A percentile compares a stretch with the other conserved stretches of the same genome.
Conservation (phyloP, 1,140 invertebrate species). For the Rhopalosiphum maidis region DNA sequence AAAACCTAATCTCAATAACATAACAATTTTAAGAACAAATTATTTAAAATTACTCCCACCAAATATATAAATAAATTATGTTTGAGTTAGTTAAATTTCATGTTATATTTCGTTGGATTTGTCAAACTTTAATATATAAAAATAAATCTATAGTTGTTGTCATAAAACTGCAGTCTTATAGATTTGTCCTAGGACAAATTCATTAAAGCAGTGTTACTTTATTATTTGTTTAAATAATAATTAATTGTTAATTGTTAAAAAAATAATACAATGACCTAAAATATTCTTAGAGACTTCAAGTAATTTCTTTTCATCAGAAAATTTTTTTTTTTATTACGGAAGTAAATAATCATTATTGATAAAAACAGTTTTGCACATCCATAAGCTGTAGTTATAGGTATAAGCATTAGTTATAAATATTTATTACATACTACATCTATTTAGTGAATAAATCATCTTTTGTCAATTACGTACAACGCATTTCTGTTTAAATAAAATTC, state of each 20-base stretch:
- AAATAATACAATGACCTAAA: neutral
- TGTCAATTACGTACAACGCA: neutral
- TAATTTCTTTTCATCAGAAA: neutral
- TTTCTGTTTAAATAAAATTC: neutral
- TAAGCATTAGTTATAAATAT: neutral
- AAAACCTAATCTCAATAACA: too few species aligned
- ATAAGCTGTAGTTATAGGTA: neutral
- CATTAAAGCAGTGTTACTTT: neutral
- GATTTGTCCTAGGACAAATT: neutral
- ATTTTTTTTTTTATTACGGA: neutral
- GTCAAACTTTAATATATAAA: neutral
- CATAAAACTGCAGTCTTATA: neutral
- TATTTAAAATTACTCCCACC: neutral
- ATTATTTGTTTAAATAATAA: neutral
- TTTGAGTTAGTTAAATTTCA: neutral
- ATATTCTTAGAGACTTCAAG: neutral
- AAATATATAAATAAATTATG: neutral
- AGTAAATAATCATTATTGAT: neutral
- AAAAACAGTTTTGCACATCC: neutral
- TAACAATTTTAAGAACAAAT: too few species aligned
- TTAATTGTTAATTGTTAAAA: neutral
- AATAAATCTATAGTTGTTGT: neutral
- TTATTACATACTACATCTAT: neutral
- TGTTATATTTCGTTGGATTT: neutral
- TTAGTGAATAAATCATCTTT: neutral